A percentile compares a stretch with the other conserved stretches of the same genome.
Conservation (phyloP, 2,113 vertebrate species). For the Dolichallabes microphthalmus region DNA sequence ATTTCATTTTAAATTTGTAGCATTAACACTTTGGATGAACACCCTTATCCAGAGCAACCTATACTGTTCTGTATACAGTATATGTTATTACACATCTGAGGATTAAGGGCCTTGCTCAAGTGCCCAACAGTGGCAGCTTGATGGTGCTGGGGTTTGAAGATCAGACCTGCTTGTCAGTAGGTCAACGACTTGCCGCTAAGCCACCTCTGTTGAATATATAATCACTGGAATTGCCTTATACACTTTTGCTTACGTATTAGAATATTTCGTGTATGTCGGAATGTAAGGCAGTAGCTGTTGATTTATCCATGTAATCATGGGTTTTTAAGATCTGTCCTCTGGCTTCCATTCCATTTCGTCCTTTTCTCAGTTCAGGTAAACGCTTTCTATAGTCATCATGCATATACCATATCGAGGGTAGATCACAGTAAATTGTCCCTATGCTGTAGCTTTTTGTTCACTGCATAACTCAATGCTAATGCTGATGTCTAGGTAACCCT, state of each 20-base stretch:
- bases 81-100: too few relatives aligned
- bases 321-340: not conserved
- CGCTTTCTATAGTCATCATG: not conserved
- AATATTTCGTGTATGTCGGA: not conserved
- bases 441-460: not conserved
- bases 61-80: too few relatives aligned
- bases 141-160: too few relatives aligned
- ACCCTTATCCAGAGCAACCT: too few relatives aligned
- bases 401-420: too few relatives aligned
- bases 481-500: slow-evolving; percentile 75
- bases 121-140: too few relatives aligned
- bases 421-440: not conserved
- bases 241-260: not conserved
- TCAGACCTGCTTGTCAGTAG: too few relatives aligned
- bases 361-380: not conserved
- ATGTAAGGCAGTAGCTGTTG: not conserved
- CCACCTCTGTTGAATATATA: not conserved
- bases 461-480: not conserved
- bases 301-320: not conserved
- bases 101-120: too few relatives aligned
- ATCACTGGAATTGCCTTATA: not conserved
- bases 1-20: too few relatives aligned
- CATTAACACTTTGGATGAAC: too few relatives aligned
- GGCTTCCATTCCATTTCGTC: not conserved
- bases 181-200: too few relatives aligned